Evolutionary conservation across 1,140 invertebrate species (phyloP), one percentile per base, ranked within the genome.

Genomic region (Drosophila obscura): DNA sequence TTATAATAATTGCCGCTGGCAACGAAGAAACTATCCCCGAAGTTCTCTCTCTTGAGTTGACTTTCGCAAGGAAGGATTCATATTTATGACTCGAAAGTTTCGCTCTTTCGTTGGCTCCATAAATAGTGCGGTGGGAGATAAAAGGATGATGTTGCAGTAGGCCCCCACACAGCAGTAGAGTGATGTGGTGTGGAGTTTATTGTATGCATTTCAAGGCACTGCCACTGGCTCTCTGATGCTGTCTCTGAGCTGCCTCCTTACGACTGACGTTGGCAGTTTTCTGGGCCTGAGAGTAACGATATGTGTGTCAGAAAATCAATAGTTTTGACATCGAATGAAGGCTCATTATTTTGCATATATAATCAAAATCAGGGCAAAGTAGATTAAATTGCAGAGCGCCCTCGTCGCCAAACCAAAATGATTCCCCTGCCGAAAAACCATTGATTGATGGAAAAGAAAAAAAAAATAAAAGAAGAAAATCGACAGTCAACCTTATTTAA

Each of bases 1-100:
- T 87, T 77, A 79, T 87, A 87, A 87, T 87, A 87, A 88, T 87
- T 85, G 82, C 83, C 73, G 75, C 65, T 68, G 80, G 75, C 64
- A 62, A 50, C 43, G 60, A 43, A 39, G 71, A 87, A 87, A 87
- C 69, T 88, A 88, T 82, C 66, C 56, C 49, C 26, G 56, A 85
- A 81, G 82, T 78, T 72, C 8, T 31, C 31, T 31, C 5, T 5
- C 26, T 28, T 28, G 5, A 28, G 26, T 77, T 69, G 65, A 58
- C 44, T 69, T 68, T 48, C 49, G 50, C 31, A 7, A 24, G 67
- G 52, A 24, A 31, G 67, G 15, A 64, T 71, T 74, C 74, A 78
- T 85, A 85, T 85, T 85, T 85, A 85, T 87, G 78, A 63, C 78
- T 72, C 43, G 58, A 81, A 85, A 87, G 82, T 85, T 85, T 81